Conservation (phyloP, 2,888 invertebrate genomes). For the Sinotaia quadrata region DNA sequence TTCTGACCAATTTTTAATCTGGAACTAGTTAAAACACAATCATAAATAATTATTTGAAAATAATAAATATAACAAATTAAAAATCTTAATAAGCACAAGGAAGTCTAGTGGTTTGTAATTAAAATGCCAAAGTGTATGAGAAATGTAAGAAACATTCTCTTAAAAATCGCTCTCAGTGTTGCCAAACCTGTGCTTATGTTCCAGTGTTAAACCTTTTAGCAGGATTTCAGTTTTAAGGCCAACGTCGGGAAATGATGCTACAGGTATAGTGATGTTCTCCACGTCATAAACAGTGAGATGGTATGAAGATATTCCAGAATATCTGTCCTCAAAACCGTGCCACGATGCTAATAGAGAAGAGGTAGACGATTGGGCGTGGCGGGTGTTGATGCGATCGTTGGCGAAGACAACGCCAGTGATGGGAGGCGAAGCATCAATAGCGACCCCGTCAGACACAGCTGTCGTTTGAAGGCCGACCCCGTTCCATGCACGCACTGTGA, state of each 20-base stretch:
- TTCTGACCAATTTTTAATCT: too few species aligned
- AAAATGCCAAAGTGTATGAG: too few species aligned
- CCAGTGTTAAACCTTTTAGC: constrained; percentile 28
- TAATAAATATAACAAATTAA: too few species aligned
- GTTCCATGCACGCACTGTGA: constrained; percentile 43
- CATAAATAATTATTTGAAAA: too few species aligned
- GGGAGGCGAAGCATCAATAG: constrained; percentile 45
- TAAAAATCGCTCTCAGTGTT: too few species aligned
- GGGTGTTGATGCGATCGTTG: constrained; percentile 33
- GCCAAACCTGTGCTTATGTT: constrained; percentile 25
- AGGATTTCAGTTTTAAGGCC: constrained; percentile 23
- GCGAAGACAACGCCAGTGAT: constrained; percentile 44
- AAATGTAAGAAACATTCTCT: too few species aligned
- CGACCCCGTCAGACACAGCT: constrained; percentile 41
- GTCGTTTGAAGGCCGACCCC: constrained; percentile 39
- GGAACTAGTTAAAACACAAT: too few species aligned
- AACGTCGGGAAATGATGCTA: constrained; percentile 21
- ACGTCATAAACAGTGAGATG: constrained; percentile 30
- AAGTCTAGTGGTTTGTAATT: too few species aligned
- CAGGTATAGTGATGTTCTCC: neutral
- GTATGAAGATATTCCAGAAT: constrained; percentile 37
- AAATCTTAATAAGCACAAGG: too few species aligned
- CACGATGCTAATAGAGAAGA: constrained; percentile 36
- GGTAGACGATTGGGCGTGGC: constrained; percentile 33
- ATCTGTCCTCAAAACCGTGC: constrained; percentile 43